Evolutionary conservation across 2,888 invertebrate species (phyloP), one percentile per base, ranked within the genome.

Genomic region (Microctonus hyperodae): DNA sequence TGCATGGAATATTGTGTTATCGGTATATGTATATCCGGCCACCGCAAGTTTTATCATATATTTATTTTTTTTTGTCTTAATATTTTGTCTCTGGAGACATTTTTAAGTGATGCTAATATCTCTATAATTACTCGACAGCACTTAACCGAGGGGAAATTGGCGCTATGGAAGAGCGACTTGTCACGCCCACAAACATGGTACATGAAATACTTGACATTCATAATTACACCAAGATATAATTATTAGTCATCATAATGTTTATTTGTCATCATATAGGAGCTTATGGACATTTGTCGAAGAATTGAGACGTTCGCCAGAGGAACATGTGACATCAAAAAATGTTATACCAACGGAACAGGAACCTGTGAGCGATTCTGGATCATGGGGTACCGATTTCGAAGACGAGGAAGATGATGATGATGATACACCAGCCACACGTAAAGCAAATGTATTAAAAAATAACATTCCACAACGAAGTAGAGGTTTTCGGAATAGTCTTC

Each of bases 321-420:
- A 76, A 48, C 81, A 75, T 71, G 72, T 78, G 2, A 70, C 72
- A 22, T 68, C 74, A 6, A 76, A 73, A 16, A 65, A 58, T 10
- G 11, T 50, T 2, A 58, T 69, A 25, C 65, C 64, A 9, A 9
- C 40, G 0, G 72, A 72, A 37, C 77, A 76, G 20, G 80, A 79
- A 50, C 69, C 72, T 1, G 40, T 75, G 22, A 80, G 78, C 69
- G 82, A 82, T 64, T 73, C 71, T 6, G 78, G 75, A 55, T 80
- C 79, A 5, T 84, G 84, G 84, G 83, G 76, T n/a, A 81, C 82
- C 5, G 84, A 84, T 35, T 84, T 83, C 62, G 81, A 82, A 7
- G 81, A 82, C 61, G 78, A 78, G 22, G 65, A 59, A 44, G 59
- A 64, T 2, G 73, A 74, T 0, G 80, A 81, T 44, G 72, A 73